Conservation (phyloP, 2,888 invertebrate genomes). For the Nemotelus nigrinus region DNA sequence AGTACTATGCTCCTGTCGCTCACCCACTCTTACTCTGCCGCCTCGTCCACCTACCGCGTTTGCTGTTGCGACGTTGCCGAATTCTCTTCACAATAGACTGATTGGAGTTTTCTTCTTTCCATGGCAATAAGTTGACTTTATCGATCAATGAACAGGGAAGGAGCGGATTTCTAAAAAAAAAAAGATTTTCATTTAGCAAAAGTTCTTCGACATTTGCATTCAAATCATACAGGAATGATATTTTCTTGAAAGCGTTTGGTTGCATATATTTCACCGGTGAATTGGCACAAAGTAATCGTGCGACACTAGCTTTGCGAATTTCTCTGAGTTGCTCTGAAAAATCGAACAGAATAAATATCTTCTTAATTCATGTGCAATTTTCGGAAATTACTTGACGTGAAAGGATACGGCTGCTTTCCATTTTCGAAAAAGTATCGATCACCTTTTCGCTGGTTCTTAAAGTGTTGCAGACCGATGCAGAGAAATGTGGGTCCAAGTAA, state of each 20-base stretch:
- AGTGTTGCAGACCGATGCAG: constrained; percentile 88
- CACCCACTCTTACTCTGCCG: too few species aligned
- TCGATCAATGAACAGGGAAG: too few species aligned
- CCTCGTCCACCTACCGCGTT: too few species aligned
- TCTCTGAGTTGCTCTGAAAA: constrained; percentile 74
- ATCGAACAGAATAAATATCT: background rate
- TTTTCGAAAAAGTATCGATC: constrained; percentile 88
- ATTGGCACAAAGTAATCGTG: constrained; percentile 81
- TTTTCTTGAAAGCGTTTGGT: constrained; percentile 55
- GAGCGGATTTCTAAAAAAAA: too few species aligned
- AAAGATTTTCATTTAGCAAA: too few species aligned
- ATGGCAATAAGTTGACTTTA: too few species aligned
- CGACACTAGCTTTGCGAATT: constrained; percentile 79
- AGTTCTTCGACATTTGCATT: too few species aligned
- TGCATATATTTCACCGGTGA: constrained; percentile 74
- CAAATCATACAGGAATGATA: background rate
- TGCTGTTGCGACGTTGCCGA: too few species aligned
- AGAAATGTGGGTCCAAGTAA: constrained; percentile 88
- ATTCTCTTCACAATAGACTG: too few species aligned
- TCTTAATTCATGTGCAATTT: background rate
- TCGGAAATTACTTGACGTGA: background rate
- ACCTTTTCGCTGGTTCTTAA: constrained; percentile 83
- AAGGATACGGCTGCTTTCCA: constrained; percentile 56
- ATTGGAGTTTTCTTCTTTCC: too few species aligned
- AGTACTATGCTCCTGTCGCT: too few species aligned